Conservation (phyloP, 2,797 vertebrate genomes). For the Leucoraja ocellata region DNA sequence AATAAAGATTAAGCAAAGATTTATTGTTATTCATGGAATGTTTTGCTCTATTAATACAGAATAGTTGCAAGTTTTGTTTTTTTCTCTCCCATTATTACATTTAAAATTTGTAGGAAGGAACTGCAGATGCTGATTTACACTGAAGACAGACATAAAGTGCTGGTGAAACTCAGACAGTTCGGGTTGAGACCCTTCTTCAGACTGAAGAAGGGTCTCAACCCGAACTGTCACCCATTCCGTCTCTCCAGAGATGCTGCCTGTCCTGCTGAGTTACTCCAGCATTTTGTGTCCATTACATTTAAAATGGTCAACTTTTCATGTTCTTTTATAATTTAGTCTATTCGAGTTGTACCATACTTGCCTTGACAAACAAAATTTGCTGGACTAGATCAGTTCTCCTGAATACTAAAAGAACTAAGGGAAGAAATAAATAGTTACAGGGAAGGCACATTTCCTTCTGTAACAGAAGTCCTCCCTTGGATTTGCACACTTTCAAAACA, state of each 20-base stretch:
- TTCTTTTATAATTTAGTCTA: not conserved
- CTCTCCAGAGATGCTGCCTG: no score
- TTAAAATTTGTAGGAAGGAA: not conserved
- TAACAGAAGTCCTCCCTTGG: not conserved
- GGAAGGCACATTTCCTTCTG: not conserved
- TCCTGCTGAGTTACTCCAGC: no score
- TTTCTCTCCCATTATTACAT: not conserved
- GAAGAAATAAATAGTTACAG: not conserved
- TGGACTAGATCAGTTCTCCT: no score
- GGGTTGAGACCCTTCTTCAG: no score
- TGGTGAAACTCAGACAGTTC: no score
- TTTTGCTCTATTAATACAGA: not conserved
- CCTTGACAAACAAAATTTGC: not conserved
- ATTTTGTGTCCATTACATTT: not conserved
- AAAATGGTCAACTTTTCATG: not conserved
- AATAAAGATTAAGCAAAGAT: not conserved
- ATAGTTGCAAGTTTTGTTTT: not conserved
- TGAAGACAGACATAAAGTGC: no score
- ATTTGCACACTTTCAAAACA: not conserved
- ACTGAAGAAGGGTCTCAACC: no score
- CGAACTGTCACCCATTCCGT: no score
- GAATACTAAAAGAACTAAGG: not conserved
- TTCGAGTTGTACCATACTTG: no score
- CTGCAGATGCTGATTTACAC: no score
- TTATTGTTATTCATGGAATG: not conserved